Evolutionary conservation across 2,797 vertebrate species (phyloP).

Genomic region (Florisuga fusca): DNA sequence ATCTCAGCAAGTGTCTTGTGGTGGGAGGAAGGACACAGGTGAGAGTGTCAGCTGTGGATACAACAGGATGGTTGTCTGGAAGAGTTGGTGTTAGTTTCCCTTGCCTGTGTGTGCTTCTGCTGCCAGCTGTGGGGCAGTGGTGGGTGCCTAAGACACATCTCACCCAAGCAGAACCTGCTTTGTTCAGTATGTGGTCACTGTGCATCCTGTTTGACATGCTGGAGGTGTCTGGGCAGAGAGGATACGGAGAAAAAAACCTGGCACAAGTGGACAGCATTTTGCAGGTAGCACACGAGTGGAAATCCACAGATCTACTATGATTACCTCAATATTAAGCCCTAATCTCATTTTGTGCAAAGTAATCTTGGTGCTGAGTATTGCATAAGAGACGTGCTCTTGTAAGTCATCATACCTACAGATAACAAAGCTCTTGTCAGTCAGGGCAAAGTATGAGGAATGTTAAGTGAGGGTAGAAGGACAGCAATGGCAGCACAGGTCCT

Average conservation of each 20-base stretch:
- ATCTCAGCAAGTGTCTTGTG: neutral
- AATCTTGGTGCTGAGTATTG: neutral
- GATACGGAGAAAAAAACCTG: neutral
- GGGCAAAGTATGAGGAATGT: neutral
- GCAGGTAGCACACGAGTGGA: neutral
- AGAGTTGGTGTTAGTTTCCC: neutral
- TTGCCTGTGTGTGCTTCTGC: neutral
- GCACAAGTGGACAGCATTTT: neutral
- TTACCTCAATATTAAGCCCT: constrained; percentile 62
- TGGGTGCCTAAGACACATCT: neutral
- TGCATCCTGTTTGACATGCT: neutral
- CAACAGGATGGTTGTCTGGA: neutral
- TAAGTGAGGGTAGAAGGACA: neutral
- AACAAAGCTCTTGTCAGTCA: neutral
- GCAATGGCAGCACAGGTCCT: neutral
- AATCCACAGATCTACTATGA: constrained; percentile 43
- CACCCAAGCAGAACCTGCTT: neutral
- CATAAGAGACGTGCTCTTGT: neutral
- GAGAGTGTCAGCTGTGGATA: neutral
- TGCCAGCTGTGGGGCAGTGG: rapidly evolving
- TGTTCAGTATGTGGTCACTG: neutral
- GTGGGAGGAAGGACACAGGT: neutral
- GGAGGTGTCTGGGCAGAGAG: neutral
- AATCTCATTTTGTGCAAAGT: constrained; percentile 51
- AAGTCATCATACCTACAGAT: neutral